Evolutionary conservation across 2,113 vertebrate species (phyloP), one percentile per base, ranked within the genome.

Genomic region (Panurus biarmicus): DNA sequence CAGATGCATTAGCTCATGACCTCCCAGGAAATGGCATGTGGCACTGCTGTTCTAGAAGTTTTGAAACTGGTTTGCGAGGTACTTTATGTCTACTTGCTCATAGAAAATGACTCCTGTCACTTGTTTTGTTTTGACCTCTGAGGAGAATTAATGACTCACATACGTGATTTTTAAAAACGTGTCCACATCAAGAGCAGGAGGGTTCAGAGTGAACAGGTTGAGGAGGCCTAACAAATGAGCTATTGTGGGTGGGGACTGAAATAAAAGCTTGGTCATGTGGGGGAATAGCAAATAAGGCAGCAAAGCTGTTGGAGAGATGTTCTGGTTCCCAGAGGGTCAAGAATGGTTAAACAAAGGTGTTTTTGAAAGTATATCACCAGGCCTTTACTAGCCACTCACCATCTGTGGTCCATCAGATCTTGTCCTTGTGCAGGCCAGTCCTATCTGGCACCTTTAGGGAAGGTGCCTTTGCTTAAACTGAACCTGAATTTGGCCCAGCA

Each of bases 1-100:
- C 42, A 91, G 94, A 97, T 91, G 79, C 96, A 97, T 98, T 97
- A 97, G 96, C 96, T 94, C 85, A 89, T 96, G 96, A 98, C 97
- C 97, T 96, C 95, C 35, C 29, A 95, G 94, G 84, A 97, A 95
- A 92, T 83, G 94, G 88, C 90, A 85, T 90, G 81, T 92, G 87
- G 82, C 90, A 74, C 85, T 86, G 90, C 77, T 85, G 71, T 86
- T 96, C 85, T 93, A 84, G 96, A 97, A 95, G 94, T 97, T 97
- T 95, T 93, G 90, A 93, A 95, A 95, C 91, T 85, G 45, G 70
- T 87, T 95, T 93, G 75, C 18, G 26, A 93, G 42, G 79, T 57
- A 94, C 95, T 96, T 96, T 97, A 86, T n/a, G 56, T 57, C 62
- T 76, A 75, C 91, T 97, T 96, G 87, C 70, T 92, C 73, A 88